Percentiles rank a stretch among this genome's conserved stretches.
Evolutionary conservation across 35 echinoderm and acorn worm genomes (phyloP).

Genomic region (Heliocidaris erythrogramma): DNA sequence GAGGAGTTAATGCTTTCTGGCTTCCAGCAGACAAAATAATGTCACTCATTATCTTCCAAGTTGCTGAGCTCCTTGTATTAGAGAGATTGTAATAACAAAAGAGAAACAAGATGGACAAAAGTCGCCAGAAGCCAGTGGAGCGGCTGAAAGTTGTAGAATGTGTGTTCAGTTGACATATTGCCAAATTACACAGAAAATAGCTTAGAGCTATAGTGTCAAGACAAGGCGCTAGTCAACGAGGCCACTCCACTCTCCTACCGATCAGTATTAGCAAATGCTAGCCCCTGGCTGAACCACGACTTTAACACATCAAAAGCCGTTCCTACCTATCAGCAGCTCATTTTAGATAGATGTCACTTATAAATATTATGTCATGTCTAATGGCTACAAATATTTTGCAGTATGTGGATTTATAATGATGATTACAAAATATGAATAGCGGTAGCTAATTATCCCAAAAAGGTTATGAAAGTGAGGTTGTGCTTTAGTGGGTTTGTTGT

Average conservation of each 20-base stretch:
- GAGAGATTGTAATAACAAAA: not conserved
- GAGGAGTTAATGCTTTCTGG: not conserved
- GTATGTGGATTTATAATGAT: not conserved
- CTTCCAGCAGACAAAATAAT: not conserved
- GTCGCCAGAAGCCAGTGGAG: not conserved
- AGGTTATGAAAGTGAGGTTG: too few relatives aligned
- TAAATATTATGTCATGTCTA: not conserved
- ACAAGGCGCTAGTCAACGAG: not conserved
- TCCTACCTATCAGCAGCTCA: not conserved
- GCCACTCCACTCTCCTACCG: not conserved
- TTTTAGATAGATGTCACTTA: not conserved
- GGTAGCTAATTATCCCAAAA: not conserved
- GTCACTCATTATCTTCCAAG: not conserved
- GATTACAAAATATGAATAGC: not conserved
- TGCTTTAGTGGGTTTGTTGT: too few relatives aligned
- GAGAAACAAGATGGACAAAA: slow-evolving; percentile 7
- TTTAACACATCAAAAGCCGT: not conserved
- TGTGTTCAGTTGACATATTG: slow-evolving; percentile 45
- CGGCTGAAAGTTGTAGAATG: not conserved
- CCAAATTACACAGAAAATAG: slow-evolving; percentile 47
- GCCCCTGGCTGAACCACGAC: not conserved
- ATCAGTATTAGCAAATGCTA: slow-evolving; percentile 13
- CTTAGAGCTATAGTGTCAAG: not conserved
- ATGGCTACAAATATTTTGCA: not conserved
- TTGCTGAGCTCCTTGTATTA: not conserved